Percentiles rank a stretch among this genome's conserved stretches.
Evolutionary conservation across 2,113 vertebrate genomes (phyloP).

Genomic region (Pachypanchax playfairii): DNA sequence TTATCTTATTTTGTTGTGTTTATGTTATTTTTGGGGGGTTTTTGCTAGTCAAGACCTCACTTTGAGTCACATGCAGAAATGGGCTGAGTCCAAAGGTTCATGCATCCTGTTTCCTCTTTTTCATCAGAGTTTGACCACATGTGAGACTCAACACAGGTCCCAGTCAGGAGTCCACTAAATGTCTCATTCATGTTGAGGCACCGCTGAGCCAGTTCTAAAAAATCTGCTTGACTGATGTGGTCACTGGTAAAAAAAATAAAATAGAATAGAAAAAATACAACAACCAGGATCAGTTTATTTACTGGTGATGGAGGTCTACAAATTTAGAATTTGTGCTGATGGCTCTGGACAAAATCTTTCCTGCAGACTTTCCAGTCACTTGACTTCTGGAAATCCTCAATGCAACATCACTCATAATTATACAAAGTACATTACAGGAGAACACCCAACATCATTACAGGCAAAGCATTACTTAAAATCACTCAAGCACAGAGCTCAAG

Average conservation of each 20-base stretch:
- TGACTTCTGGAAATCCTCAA: constrained; percentile 66
- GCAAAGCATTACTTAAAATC: constrained; percentile 25
- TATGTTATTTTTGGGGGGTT: too few species aligned
- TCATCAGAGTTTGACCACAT: constrained; percentile 71
- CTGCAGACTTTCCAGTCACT: constrained; percentile 59
- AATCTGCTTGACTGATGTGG: constrained; percentile 72
- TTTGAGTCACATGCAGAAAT: constrained; percentile 58
- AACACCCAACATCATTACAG: constrained; percentile 46
- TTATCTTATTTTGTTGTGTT: too few species aligned
- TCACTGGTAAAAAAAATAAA: constrained; percentile 25
- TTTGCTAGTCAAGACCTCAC: constrained; percentile 51
- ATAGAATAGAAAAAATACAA: constrained; percentile 57
- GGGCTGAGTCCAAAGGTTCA: constrained; percentile 54
- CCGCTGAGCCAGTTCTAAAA: constrained; percentile 51
- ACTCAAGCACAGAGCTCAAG: constrained; percentile 20
- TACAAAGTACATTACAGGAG: constrained; percentile 19
- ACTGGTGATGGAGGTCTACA: constrained; percentile 61
- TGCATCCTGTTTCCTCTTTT: constrained; percentile 66
- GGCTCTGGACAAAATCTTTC: constrained; percentile 42
- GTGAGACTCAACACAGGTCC: constrained; percentile 70
- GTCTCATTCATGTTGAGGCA: constrained; percentile 66
- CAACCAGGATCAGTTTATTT: constrained; percentile 55
- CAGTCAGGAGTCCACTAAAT: constrained; percentile 72
- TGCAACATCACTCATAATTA: constrained; percentile 57
- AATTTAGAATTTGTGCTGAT: constrained; percentile 67